Evolutionary conservation across 2,888 invertebrate species (phyloP), one percentile per base, ranked within the genome.

Genomic region (Andricus quercusramuli): DNA sequence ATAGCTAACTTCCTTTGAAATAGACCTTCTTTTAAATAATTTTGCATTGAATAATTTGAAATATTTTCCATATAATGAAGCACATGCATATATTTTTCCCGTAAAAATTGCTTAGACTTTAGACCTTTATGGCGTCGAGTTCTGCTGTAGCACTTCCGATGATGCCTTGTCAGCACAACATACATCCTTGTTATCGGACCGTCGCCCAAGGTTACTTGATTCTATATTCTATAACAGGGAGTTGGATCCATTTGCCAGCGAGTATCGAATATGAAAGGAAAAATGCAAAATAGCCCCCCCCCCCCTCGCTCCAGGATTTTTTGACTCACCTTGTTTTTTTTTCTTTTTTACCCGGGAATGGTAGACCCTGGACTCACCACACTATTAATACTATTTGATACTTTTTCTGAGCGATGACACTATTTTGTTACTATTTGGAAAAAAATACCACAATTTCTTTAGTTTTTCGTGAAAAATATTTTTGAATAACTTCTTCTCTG

Each of bases 141-240:
- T 86, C 80, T 85, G 85, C 86, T 84, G 89, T 83, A 78, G 80
- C 51, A 56, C 47, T 29, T 62, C 41, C 41, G 32, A 85, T 74
- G 74, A 83, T 88, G 90, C 89, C 32, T 68, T 80, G 90, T 91
- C 91, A 91, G 91, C 91, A 88, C 77, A 85, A 90, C 86, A 85
- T 84, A 88, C 85, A 91, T 91, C 90, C 90, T 90, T 90, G 90
- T 91, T 91, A 88, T 90, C 87, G 86, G 87, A 86, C 82, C 82
- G 82, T 79, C 86, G 85, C 86, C 86, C 90, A 89, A 90, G 90
- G 88, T 86, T 90, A 80, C 80, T 62, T 80, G 79, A 51, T 68
- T 78, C 68, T 76, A 83, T 32, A 29, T 68, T 78, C 68, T 76
- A 83, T 37, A 32, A 32, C 29, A 47, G 44, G 22, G 41, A 67